Conservation (phyloP, 1,140 invertebrate species). For the Pantala flavescens region DNA sequence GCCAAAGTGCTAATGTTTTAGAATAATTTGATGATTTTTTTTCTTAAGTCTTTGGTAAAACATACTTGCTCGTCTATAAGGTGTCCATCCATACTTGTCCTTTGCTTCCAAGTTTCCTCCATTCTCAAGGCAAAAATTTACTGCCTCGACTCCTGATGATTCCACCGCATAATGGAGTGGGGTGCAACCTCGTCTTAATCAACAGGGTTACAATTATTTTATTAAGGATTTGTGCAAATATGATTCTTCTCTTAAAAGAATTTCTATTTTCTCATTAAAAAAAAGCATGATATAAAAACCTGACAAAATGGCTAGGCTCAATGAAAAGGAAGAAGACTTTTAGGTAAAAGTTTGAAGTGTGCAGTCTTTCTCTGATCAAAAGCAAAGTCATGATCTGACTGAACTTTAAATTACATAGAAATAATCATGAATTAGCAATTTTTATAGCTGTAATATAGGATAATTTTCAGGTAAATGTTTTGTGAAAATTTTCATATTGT, state of each 20-base stretch:
- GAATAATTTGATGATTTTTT: neutral
- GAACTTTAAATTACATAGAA: too few species aligned
- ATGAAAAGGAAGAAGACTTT: too few species aligned
- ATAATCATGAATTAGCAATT: too few species aligned
- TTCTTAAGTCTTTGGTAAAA: neutral
- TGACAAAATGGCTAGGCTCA: too few species aligned
- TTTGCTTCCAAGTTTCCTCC: constrained; percentile 32
- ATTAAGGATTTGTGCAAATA: too few species aligned
- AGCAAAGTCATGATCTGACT: too few species aligned
- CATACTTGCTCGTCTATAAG: constrained; percentile 38
- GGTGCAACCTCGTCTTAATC: constrained; percentile 31
- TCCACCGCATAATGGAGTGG: constrained; percentile 42
- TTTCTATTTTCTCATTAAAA: neutral
- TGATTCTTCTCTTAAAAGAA: neutral
- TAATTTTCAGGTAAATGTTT: too few species aligned
- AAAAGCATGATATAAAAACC: too few species aligned
- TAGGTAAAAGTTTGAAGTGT: too few species aligned
- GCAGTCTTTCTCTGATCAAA: too few species aligned
- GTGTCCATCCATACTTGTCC: constrained; percentile 41
- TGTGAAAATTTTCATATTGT: too few species aligned
- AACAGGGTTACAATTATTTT: neutral
- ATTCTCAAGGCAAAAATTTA: constrained; percentile 33
- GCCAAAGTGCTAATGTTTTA: neutral
- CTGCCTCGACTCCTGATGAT: constrained; percentile 32
- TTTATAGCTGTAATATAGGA: too few species aligned